These are phyloP conservation scores for Leptobrachium leishanense DNA, from an alignment of 2,113 vertebrate genomes.

Conservation along the genomic window DNA sequence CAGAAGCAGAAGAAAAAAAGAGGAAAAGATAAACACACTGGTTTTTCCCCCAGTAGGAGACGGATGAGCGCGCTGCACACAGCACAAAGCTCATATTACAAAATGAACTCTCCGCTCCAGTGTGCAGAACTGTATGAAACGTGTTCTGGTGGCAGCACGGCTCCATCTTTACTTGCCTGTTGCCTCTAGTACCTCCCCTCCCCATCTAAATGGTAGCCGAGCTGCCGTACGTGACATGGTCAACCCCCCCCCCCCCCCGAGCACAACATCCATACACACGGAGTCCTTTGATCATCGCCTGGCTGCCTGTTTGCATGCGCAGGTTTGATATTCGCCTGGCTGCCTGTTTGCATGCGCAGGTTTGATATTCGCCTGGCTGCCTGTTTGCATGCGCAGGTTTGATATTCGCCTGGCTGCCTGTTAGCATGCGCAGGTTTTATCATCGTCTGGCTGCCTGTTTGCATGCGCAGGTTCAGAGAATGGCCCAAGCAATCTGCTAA, in stretches of 20 bases:
- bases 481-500: neutral
- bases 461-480: neutral
- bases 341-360: too few species aligned
- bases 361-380: neutral
- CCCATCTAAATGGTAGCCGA: constrained; percentile 5
- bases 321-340: neutral
- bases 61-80: neutral
- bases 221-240: constrained; percentile 12
- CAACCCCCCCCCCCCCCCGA: neutral
- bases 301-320: too few species aligned
- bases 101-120: constrained; percentile 34
- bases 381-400: constrained; percentile 1
- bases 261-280: constrained; percentile 8
- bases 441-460: too few species aligned
- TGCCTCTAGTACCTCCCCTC: constrained; percentile 40
- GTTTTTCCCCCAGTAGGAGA: neutral
- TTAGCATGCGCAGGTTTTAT: too few species aligned
- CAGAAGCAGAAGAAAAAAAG: neutral
- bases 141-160: constrained; percentile 8
- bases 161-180: constrained; percentile 43
- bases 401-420: neutral
- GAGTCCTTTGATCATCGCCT: constrained; percentile 22
- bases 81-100: neutral
- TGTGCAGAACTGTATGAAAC: constrained; percentile 27
- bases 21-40: neutral